Conservation (phyloP, 2,888 invertebrate species). For the Spodoptera littoralis region DNA sequence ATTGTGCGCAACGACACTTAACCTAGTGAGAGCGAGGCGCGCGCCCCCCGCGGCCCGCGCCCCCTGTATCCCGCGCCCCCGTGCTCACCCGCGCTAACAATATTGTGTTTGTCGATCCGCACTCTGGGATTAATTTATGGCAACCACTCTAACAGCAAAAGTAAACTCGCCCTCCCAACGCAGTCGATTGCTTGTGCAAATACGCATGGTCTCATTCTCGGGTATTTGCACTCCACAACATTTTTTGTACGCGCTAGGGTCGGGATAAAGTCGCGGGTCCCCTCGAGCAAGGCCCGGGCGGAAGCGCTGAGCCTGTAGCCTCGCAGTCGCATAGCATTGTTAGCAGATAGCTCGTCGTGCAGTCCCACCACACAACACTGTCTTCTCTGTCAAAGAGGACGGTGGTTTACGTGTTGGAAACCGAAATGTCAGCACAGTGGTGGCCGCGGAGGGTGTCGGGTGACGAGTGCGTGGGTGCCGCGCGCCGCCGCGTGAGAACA, state of each 20-base stretch:
- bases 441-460: constrained; percentile 23
- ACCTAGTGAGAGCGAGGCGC: constrained; percentile 50
- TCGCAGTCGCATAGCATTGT: constrained; percentile 20
- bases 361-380: neutral
- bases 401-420: no score
- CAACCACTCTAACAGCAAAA: constrained; percentile 68
- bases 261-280: neutral
- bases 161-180: constrained; percentile 67
- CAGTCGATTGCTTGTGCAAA: constrained; percentile 67
- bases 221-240: constrained; percentile 44
- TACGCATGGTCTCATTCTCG: constrained; percentile 28
- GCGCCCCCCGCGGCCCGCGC: constrained; percentile 15
- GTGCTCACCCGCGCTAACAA: constrained; percentile 35
- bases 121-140: constrained; percentile 72
- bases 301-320: constrained; percentile 39
- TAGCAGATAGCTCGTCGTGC: constrained; percentile 9
- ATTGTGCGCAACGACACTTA: constrained; percentile 56
- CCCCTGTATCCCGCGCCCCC: constrained; percentile 1
- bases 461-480: constrained; percentile 31
- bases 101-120: constrained; percentile 63
- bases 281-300: constrained; percentile 18
- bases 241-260: constrained; percentile 45
- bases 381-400: constrained; percentile 2
- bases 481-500: constrained; percentile 39
- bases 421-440: no score